Percentiles rank a stretch among this genome's conserved stretches.
phyloP scores from a whole-genome alignment of 2,797 vertebrate genomes.

The Prunella strophiata region DNA sequence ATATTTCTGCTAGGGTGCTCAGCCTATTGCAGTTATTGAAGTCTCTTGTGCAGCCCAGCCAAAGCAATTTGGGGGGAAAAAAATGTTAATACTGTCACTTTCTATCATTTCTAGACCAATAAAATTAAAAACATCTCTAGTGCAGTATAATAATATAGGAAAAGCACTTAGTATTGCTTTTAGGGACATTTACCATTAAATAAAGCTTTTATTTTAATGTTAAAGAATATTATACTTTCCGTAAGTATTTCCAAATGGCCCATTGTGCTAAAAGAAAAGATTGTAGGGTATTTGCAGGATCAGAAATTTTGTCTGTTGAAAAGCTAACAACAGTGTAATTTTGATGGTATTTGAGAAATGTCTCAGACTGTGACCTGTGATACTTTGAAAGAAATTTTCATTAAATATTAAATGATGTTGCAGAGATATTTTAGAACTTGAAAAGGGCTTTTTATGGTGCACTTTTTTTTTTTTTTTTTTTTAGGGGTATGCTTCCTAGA shows the following conservation, averaged over 20 bases:
- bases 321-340: slow-evolving; percentile 20
- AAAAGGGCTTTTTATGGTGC: neutral
- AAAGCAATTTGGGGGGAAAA: neutral
- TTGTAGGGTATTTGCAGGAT: neutral
- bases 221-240: slow-evolving; percentile 17
- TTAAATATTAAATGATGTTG: slow-evolving; percentile 14
- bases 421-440: neutral
- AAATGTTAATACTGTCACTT: slow-evolving; percentile 14
- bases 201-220: slow-evolving; percentile 45
- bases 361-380: slow-evolving; percentile 10
- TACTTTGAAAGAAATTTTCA: neutral
- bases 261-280: slow-evolving; percentile 4
- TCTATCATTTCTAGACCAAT: neutral
- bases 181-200: slow-evolving; percentile 21
- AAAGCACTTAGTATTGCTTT: slow-evolving; percentile 42
- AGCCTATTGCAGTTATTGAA: neutral
- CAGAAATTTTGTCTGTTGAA: slow-evolving; percentile 27
- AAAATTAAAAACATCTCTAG: slow-evolving; percentile 27
- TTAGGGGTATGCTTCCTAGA: neutral
- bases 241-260: slow-evolving; percentile 42
- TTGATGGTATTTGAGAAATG: slow-evolving; percentile 31
- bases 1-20: slow-evolving; percentile 6
- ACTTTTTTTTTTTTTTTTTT: neutral
- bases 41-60: neutral
- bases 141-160: neutral